Conservation (phyloP, 1,140 invertebrate genomes). For the Drosophila baimaii region DNA sequence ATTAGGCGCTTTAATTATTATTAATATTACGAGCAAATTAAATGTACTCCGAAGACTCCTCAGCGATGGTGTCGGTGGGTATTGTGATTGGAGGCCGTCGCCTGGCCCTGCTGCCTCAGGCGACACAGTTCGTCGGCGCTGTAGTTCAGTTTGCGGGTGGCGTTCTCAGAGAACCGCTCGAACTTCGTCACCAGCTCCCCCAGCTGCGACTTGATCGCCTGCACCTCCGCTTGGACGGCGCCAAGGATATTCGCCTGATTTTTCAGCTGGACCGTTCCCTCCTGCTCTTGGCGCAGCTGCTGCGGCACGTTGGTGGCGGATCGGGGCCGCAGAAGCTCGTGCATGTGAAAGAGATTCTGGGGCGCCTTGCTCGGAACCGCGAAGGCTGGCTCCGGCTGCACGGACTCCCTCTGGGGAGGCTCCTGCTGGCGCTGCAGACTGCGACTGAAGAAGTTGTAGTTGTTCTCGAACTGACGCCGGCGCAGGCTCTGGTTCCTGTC, state of each 20-base stretch:
- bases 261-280: slow-evolving; percentile 58
- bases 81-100: slow-evolving; percentile 44
- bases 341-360: slow-evolving; percentile 59
- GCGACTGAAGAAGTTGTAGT: slow-evolving; percentile 76
- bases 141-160: slow-evolving; percentile 71
- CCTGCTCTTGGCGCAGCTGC: slow-evolving; percentile 62
- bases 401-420: slow-evolving; percentile 17
- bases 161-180: slow-evolving; percentile 70
- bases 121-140: slow-evolving; percentile 78
- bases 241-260: slow-evolving; percentile 60
- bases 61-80: slow-evolving; percentile 43
- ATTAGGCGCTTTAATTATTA: slow-evolving; percentile 17
- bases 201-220: slow-evolving; percentile 63
- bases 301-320: slow-evolving; percentile 80
- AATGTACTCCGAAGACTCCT: slow-evolving; percentile 4
- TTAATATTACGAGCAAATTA: slow-evolving; percentile 14
- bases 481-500: slow-evolving; percentile 85
- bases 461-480: slow-evolving; percentile 85
- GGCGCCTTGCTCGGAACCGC: neutral
- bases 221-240: slow-evolving; percentile 65
- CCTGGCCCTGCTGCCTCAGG: slow-evolving; percentile 50
- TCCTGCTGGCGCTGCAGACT: slow-evolving; percentile 62
- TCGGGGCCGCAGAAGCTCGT: slow-evolving; percentile 73
- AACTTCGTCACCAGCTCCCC: slow-evolving; percentile 61
- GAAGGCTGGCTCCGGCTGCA: slow-evolving; percentile 15